Conservation (phyloP, 2,888 invertebrate genomes). For the Bruchidius siliquastri region DNA sequence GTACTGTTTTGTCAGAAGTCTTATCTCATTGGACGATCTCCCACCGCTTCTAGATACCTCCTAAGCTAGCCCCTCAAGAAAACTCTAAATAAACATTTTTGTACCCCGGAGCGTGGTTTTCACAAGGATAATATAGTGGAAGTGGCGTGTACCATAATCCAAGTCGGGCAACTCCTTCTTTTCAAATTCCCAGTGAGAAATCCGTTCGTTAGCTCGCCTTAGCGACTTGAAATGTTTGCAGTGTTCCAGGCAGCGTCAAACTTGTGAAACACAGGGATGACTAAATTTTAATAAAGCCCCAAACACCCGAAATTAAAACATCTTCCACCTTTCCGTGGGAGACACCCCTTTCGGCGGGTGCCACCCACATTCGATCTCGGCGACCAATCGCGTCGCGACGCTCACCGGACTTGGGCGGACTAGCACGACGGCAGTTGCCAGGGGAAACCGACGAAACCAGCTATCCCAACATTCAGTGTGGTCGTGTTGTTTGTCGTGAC, state of each 20-base stretch:
- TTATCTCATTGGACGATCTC: constrained; percentile 51
- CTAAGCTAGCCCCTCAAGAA: constrained; percentile 7
- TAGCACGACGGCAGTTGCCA: constrained; percentile 43
- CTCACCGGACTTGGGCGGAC: constrained; percentile 33
- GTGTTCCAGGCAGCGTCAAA: background rate
- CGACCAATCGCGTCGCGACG: constrained; percentile 31
- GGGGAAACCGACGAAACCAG: constrained; percentile 46
- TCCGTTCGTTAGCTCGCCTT: background rate
- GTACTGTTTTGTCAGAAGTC: constrained; percentile 50
- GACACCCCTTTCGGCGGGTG: constrained; percentile 23
- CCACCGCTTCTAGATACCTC: constrained; percentile 34
- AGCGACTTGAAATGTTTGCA: background rate
- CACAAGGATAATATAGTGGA: background rate
- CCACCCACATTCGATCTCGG: constrained; percentile 27
- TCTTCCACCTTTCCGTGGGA: constrained; percentile 27
- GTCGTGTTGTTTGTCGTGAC: constrained; percentile 44
- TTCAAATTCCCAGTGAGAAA: constrained; percentile 3
- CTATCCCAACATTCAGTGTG: constrained; percentile 45
- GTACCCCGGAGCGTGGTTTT: background rate
- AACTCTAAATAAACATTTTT: constrained; percentile 4
- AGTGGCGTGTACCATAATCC: background rate
- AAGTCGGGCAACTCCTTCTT: constrained; percentile 7
- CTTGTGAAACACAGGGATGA: constrained; percentile 14
- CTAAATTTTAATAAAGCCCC: constrained; percentile 23
- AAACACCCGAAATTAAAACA: constrained; percentile 35